Evolutionary conservation across 2,888 invertebrate species (phyloP).

Genomic region (Melipona beecheii): DNA sequence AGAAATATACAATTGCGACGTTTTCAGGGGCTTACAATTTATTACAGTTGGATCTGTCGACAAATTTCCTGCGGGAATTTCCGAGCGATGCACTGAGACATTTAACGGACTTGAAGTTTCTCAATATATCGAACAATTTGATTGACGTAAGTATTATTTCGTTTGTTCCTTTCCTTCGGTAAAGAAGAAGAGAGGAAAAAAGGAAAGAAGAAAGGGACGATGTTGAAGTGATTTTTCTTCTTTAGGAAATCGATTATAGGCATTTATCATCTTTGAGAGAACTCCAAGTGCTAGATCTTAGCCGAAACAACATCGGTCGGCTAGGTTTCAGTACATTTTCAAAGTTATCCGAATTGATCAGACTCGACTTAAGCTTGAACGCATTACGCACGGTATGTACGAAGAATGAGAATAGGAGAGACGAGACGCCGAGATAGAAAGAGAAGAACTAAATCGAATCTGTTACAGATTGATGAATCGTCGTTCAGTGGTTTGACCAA

Average conservation of each 20-base stretch:
- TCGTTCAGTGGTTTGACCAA: constrained; percentile 93
- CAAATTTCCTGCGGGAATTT: constrained; percentile 93
- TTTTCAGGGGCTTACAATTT: constrained; percentile 88
- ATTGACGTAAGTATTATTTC: constrained; percentile 87
- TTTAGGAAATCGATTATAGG: constrained; percentile 90
- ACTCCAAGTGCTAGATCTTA: constrained; percentile 91
- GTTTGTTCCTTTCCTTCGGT: too few species aligned
- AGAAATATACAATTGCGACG: background rate
- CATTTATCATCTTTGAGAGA: constrained; percentile 89
- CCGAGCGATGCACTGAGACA: constrained; percentile 91
- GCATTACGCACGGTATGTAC: constrained; percentile 91
- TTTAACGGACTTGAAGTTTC: constrained; percentile 88
- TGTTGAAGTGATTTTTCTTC: background rate
- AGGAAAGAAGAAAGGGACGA: background rate
- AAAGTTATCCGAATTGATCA: constrained; percentile 89
- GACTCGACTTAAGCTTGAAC: constrained; percentile 93
- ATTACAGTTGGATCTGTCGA: constrained; percentile 92
- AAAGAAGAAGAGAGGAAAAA: background rate
- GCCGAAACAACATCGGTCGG: constrained; percentile 93
- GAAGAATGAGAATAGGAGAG: background rate
- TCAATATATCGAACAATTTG: constrained; percentile 94
- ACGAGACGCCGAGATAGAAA: background rate
- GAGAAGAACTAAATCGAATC: background rate
- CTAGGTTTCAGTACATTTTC: constrained; percentile 93
- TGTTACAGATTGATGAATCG: constrained; percentile 92